Base-by-base conservation (phyloP, 2,888 invertebrate genomes). In the Acronicta leporina region DNA sequence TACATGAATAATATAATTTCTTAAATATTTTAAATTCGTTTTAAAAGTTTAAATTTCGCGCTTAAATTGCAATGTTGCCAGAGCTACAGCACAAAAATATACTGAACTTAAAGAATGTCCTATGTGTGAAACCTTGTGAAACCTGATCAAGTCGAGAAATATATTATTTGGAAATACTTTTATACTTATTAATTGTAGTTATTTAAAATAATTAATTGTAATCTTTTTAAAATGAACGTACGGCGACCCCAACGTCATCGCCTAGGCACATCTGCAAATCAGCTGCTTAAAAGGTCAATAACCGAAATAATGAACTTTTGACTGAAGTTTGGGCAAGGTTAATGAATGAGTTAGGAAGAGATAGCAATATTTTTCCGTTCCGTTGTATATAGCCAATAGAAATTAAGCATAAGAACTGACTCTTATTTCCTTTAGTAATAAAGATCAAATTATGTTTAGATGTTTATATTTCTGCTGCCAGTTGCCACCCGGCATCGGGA, bases 211-310 rank as follows among this genome's bases (percentile, higher is more conserved):
- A 27, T 27, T 4, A 7, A 27, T 27, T 7, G 7, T 7, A 4
- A 10, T 11, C n/a, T n/a, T n/a, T n/a, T n/a, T 1, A 33, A 11
- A 1, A 35, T n/a, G 35, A n/a, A 35, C 5, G 6, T 38, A 38
- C 6, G 38, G 1, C n/a, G n/a, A 33, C 33, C 11, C 33, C 11
- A 5, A 33, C 33, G 11, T 9, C 9, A 11, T 9, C 30, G 35
- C 4, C 35, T 11, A 50, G 20, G 2, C 20, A 20, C 8, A 6
- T 42, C 41, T 47, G 9, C 11, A 20, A 65, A 73, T 79, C 85
- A 85, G 84, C 83, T 84, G 85, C 73, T 73, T 25, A 27, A 44
- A 63, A 62, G 82, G 80, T 85, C 82, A 85, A 75, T 75, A 77
- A 71, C 82, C 83, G 68, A 63, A 53, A 38, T 56, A 73, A 68